Conservation (phyloP, 1,140 invertebrate genomes). For the Whitmania pigra region DNA sequence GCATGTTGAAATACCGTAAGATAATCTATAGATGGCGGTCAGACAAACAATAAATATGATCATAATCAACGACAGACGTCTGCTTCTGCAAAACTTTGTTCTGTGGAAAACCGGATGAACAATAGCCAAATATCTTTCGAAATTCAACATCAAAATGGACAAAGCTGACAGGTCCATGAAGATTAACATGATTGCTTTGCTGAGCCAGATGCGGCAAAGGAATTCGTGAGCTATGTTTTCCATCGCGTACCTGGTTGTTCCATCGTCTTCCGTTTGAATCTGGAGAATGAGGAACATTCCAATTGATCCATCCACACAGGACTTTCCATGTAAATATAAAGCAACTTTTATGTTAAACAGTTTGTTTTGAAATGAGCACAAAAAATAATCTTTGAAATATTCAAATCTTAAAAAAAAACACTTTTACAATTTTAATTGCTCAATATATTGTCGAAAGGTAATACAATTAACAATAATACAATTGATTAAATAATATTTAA, state of each 20-base stretch:
- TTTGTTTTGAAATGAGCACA: too few relatives aligned
- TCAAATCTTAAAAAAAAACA: too few relatives aligned
- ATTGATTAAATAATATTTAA: too few relatives aligned
- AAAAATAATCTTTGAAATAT: too few relatives aligned
- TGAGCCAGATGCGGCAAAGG: slow-evolving; percentile 20
- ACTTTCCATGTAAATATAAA: neutral
- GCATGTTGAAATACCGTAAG: neutral
- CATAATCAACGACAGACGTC: neutral
- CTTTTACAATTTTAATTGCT: too few relatives aligned
- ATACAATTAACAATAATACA: too few relatives aligned
- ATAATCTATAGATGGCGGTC: neutral
- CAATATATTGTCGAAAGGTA: too few relatives aligned
- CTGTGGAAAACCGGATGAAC: slow-evolving; percentile 21
- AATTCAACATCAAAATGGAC: slow-evolving; percentile 17
- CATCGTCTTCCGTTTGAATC: neutral
- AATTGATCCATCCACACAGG: slow-evolving; percentile 11
- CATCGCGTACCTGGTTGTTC: too few relatives aligned
- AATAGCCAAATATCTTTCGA: slow-evolving; percentile 22
- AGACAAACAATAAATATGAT: neutral
- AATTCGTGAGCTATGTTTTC: slow-evolving; percentile 6
- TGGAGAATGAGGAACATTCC: slow-evolving; percentile 17
- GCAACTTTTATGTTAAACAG: too few relatives aligned
- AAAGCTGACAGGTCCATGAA: slow-evolving; percentile 20
- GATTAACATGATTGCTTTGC: slow-evolving; percentile 10
- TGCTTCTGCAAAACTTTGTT: neutral